These are phyloP conservation scores for Apantesis nais DNA, from an alignment of 2,888 invertebrate genomes.

Conservation along the genomic window DNA sequence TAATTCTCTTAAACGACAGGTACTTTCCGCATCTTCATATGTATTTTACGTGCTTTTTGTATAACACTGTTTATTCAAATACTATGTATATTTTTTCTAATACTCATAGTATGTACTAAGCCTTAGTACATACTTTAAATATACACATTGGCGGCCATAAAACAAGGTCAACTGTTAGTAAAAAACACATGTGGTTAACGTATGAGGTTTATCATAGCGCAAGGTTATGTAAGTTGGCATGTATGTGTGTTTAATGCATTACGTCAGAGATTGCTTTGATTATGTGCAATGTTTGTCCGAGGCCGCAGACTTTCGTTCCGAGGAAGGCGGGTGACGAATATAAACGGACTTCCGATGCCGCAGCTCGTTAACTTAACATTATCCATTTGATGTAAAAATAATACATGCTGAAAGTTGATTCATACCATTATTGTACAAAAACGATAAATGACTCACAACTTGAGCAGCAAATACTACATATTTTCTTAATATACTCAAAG, in stretches of 20 bases:
- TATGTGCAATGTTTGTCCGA: slow-evolving; percentile 29
- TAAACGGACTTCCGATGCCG: slow-evolving; percentile 41
- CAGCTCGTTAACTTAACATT: slow-evolving; percentile 29
- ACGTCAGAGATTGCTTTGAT: slow-evolving; percentile 19
- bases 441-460: not conserved
- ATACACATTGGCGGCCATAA: slow-evolving; percentile 9
- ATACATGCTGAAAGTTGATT: not conserved
- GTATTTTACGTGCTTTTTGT: not conserved
- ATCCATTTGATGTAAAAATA: not conserved
- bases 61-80: not conserved
- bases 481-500: not conserved
- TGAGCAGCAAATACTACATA: not conserved
- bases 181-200: slow-evolving; percentile 13
- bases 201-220: slow-evolving; percentile 24
- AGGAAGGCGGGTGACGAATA: slow-evolving; percentile 41
- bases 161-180: slow-evolving; percentile 30
- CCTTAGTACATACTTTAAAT: no score
- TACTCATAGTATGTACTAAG: no score
- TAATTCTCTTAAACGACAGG: not conserved
- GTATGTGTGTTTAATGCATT: slow-evolving; percentile 22
- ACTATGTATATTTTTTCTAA: no score
- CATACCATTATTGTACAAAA: not conserved
- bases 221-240: slow-evolving; percentile 30
- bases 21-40: not conserved
- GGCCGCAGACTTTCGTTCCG: slow-evolving; percentile 43